Evolutionary conservation across 2,797 vertebrate genomes (phyloP).

Genomic region (Gymnothorax reevesii): DNA sequence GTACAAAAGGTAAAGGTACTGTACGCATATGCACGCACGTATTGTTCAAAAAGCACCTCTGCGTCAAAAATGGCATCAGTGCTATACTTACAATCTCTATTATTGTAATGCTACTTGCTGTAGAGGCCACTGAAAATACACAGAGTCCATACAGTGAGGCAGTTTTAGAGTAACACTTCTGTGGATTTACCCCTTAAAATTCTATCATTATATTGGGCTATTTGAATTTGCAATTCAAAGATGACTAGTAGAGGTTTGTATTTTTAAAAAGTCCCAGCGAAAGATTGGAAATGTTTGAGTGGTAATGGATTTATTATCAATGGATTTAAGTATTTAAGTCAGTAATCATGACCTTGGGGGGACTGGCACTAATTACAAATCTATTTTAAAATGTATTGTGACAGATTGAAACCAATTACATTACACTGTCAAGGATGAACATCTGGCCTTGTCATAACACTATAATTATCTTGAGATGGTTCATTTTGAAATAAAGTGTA

Average conservation of each 20-base stretch:
- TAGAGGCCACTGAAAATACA: neutral
- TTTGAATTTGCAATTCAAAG: neutral
- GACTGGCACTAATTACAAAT: neutral
- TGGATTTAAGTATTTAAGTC: no score
- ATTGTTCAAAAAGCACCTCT: neutral
- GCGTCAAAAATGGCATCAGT: neutral
- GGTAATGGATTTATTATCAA: neutral
- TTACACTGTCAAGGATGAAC: neutral
- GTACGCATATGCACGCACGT: conserved; percentile 20
- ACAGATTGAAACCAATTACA: neutral
- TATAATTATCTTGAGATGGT: conserved; percentile 7
- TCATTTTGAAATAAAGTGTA: conserved; percentile 32
- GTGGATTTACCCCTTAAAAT: neutral
- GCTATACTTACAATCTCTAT: neutral
- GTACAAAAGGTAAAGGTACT: conserved; percentile 33
- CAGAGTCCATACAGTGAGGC: neutral
- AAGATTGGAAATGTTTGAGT: neutral
- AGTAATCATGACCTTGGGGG: neutral
- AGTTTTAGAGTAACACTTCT: neutral
- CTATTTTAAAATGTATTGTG: neutral
- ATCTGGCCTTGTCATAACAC: neutral
- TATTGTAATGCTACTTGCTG: neutral
- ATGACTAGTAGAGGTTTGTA: neutral
- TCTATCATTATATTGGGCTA: neutral
- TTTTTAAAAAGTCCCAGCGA: neutral